Percentiles rank a stretch among this genome's conserved stretches.
phyloP scores from a whole-genome alignment of 2,888 invertebrate genomes.

The Calameuta filiformis region DNA sequence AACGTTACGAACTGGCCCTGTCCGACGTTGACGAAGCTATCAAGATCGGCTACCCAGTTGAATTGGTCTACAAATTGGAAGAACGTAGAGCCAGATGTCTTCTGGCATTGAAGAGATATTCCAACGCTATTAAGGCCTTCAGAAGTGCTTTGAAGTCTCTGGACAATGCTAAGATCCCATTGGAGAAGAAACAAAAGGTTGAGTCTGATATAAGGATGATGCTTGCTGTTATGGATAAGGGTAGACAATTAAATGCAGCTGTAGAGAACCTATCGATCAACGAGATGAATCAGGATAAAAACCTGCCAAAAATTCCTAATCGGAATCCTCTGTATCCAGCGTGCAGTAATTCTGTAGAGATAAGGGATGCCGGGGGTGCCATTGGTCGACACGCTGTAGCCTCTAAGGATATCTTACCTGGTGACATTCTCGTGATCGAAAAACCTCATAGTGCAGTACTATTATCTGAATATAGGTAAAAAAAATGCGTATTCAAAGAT shows the following conservation, averaged over 20 bases:
- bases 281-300: slow-evolving; percentile 38
- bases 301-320: slow-evolving; percentile 58
- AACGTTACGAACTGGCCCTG: slow-evolving; percentile 75
- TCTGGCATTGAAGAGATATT: slow-evolving; percentile 75
- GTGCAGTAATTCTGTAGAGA: slow-evolving; percentile 73
- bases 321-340: slow-evolving; percentile 70
- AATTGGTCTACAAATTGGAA: slow-evolving; percentile 80
- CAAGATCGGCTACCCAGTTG: slow-evolving; percentile 75
- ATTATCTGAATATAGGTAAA: slow-evolving; percentile 72
- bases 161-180: slow-evolving; percentile 74
- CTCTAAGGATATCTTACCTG: slow-evolving; percentile 75
- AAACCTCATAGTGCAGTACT: slow-evolving; percentile 79
- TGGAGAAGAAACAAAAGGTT: slow-evolving; percentile 73
- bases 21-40: slow-evolving; percentile 78
- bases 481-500: background rate
- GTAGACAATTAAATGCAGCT: slow-evolving; percentile 62
- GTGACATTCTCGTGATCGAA: slow-evolving; percentile 80
- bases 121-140: slow-evolving; percentile 75
- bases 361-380: slow-evolving; percentile 70
- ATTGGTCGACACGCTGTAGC: slow-evolving; percentile 83
- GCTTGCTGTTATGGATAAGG: slow-evolving; percentile 76
- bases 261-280: slow-evolving; percentile 34
- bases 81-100: slow-evolving; percentile 81
- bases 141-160: slow-evolving; percentile 75
- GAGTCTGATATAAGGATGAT: slow-evolving; percentile 77